Evolutionary conservation across 2,888 invertebrate species (phyloP), one percentile per base, ranked within the genome.

Genomic region (Agonopterix heracliana): DNA sequence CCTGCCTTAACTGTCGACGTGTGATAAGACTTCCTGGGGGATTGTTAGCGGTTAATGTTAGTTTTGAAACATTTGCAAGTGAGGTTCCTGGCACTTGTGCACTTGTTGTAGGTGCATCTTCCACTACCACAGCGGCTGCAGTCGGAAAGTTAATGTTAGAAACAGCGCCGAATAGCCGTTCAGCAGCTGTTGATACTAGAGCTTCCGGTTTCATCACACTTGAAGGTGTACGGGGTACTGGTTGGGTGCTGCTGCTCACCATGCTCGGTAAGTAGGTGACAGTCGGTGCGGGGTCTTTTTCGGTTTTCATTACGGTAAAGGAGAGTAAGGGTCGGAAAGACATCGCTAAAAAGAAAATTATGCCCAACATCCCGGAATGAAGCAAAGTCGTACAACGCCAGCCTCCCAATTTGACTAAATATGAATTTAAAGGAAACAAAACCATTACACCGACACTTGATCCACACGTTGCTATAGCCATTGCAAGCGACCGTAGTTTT

Each of bases 261-360:
- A 85, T 54, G 56, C 68, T 87, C 46, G 87, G 87, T 56, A 88
- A 72, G 62, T 79, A 87, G 8, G 84, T 80, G 5, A 86, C 78
- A 12, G 85, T 85, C 38, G 76, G 74, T 26, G 78, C 81, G 34
- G 76, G 69, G 45, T 82, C 81, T 44, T 75, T 74, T 45, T 71
- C 67, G 13, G 73, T 66, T 55, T 73, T 73, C 10, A 67, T 60
- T 9, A 88, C 78, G 13, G 80, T 76, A 49, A 88, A 54, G 38
- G 83, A 78, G 17, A 85, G 56, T 41, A 87, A 61, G 1, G 87
- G 87, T 46, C 76, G 69, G 64, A 56, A 88, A 3, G 79, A 60
- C 83, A 88, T 82, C 14, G 74, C 71, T 2, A 78, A 57, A 60
- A 80, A 88, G 56, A 71, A 87, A 47, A 76, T 64, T 2, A 68